Percentiles rank a stretch among this genome's conserved stretches.
These are phyloP conservation scores for Formica aserva DNA, from an alignment of 2,888 invertebrate species.

Conservation along the genomic window DNA sequence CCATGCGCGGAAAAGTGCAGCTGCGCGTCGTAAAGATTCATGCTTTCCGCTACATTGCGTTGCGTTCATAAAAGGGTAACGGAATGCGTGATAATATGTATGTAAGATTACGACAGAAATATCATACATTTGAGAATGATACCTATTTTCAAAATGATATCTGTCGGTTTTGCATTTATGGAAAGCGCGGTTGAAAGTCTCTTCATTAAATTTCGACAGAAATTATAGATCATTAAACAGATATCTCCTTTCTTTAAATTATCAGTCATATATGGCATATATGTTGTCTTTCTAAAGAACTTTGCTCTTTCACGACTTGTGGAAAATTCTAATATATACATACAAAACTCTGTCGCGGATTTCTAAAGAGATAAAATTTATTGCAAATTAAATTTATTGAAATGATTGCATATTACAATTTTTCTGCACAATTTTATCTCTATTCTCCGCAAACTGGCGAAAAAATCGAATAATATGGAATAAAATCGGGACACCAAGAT, in stretches of 20 bases:
- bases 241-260: background rate
- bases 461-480: background rate
- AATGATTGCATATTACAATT: background rate
- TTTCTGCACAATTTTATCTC: background rate
- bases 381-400: background rate
- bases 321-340: background rate
- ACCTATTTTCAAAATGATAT: background rate
- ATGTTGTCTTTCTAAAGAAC: background rate
- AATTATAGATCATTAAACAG: background rate
- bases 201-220: slow-evolving; percentile 16
- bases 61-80: slow-evolving; percentile 42
- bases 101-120: background rate
- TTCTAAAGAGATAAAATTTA: background rate
- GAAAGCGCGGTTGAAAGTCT: background rate
- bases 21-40: slow-evolving; percentile 55
- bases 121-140: background rate
- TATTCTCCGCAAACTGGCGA: background rate
- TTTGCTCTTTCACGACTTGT: background rate
- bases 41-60: slow-evolving; percentile 53
- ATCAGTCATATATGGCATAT: background rate
- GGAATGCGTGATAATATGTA: slow-evolving; percentile 6
- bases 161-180: slow-evolving; percentile 2
- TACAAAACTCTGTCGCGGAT: background rate
- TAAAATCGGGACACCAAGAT: background rate
- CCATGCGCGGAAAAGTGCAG: slow-evolving; percentile 58